Base-by-base conservation (phyloP, 2,888 invertebrate species). In the Meteorus colon region DNA sequence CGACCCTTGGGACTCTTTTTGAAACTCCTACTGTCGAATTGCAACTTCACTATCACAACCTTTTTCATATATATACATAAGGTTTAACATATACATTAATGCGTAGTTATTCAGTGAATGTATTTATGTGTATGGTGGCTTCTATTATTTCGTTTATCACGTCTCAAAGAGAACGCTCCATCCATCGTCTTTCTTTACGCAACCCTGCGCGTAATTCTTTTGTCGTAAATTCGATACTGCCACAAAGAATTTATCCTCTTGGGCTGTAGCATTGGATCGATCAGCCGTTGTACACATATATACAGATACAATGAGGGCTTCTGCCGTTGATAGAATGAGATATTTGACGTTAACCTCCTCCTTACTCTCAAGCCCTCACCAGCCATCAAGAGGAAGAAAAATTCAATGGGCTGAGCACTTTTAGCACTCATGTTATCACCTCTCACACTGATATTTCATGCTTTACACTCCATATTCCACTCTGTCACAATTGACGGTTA, bases 221-320 rank as follows among this genome's bases (percentile, higher is more conserved):
- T 69, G 59, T 67, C 76, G 68, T 66, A 73, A 77, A 75, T 77
- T 73, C 75, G 72, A 73, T 75, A 63, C 68, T 41, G 37, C 14
- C 59, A 29, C 31, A 74, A 70, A 73, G 59, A 75, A 45, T 63
- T 29, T 62, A 24, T 67, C 60, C 16, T 62, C 31, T 62, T 31
- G 62, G 19, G 27, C 27, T 19, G 10, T 29, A 16, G 67, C 24
- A 67, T 48, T 27, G 41, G 67, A 67, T 67, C 67, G 67, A 67
- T 67, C 67, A 48, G 16, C 27, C 19, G 19, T n/a, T 55, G 19
- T 55, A 24, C 19, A 55, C 6, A 19, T 55, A 55, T 55, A 55
- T 55, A 19, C 19, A 8, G n/a, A 55, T 55, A 55, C n/a, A 19
- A 16, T 8, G 55, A 19, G 55, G 8, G 55, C 55, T 55, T 55